Conservation (phyloP, 1,140 invertebrate genomes). For the Eumaeus atala region DNA sequence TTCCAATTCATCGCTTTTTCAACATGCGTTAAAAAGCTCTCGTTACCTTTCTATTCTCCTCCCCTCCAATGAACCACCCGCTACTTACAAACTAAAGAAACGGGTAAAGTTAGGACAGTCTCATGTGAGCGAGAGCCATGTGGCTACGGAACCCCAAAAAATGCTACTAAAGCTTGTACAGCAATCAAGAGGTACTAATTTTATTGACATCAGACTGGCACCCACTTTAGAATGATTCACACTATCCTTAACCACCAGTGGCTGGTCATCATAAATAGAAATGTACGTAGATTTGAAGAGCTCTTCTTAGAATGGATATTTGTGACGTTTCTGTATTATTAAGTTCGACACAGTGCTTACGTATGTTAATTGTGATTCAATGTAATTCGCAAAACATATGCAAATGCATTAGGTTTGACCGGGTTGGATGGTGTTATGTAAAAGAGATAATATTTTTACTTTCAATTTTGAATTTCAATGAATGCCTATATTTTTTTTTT, state of each 20-base stretch:
- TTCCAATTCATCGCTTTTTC: no score
- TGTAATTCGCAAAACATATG: conserved; percentile 57
- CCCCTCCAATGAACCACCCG: no score
- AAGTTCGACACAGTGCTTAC: conserved; percentile 35
- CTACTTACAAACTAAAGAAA: no score
- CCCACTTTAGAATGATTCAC: conserved; percentile 35
- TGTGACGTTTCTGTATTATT: conserved; percentile 49
- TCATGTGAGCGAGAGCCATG: no score
- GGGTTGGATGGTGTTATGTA: conserved; percentile 2
- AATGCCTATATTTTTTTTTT: no score
- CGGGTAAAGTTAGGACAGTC: no score
- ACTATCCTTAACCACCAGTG: neutral
- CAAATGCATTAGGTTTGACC: conserved; percentile 29
- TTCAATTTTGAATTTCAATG: no score
- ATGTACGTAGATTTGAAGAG: conserved; percentile 11
- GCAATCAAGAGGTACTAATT: conserved; percentile 32
- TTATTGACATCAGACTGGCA: conserved; percentile 50
- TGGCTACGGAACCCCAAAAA: no score
- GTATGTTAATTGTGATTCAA: conserved; percentile 54
- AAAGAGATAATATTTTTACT: neutral
- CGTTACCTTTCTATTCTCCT: no score
- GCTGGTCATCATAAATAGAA: neutral
- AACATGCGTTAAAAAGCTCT: no score
- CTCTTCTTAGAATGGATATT: conserved; percentile 33
- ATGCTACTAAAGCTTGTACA: conserved; percentile 27